Percentiles rank a stretch among this genome's conserved stretches.
Conservation (phyloP, 2,888 invertebrate species). For the Nipponacmea schrenckii region DNA sequence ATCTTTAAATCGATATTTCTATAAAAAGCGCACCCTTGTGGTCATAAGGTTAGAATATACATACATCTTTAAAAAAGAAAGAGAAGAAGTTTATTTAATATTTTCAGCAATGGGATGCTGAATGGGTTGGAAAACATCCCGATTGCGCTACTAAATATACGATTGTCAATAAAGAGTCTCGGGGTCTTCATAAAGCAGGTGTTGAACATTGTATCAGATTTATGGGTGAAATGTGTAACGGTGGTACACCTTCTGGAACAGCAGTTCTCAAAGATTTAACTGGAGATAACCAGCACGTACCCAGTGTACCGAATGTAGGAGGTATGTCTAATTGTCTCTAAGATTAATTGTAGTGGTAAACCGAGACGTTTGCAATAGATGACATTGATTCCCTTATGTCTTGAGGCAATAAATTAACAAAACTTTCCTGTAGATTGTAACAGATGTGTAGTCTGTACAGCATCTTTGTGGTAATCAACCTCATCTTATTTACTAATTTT, state of each 20-base stretch:
- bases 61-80: too few relatives aligned
- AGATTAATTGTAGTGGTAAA: too few relatives aligned
- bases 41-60: too few relatives aligned
- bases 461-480: too few relatives aligned
- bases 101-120: not conserved
- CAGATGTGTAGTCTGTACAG: too few relatives aligned
- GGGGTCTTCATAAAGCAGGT: slow-evolving; percentile 25
- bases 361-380: too few relatives aligned
- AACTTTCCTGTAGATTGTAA: too few relatives aligned
- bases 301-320: slow-evolving; percentile 10
- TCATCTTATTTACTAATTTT: too few relatives aligned
- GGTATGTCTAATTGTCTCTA: slow-evolving; percentile 10
- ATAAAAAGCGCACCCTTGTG: too few relatives aligned
- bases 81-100: not conserved
- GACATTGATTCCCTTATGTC: too few relatives aligned
- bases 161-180: slow-evolving; percentile 21
- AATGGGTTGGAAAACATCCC: not conserved
- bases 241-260: slow-evolving; percentile 9
- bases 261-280: slow-evolving; percentile 25
- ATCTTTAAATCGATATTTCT: too few relatives aligned
- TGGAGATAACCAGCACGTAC: slow-evolving; percentile 20
- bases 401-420: too few relatives aligned
- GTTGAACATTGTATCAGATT: slow-evolving; percentile 24
- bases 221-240: slow-evolving; percentile 25
- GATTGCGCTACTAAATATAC: slow-evolving; percentile 9